A percentile compares a stretch with the other conserved stretches of the same genome.
These are phyloP conservation scores for Aptenodytes forsteri DNA, from an alignment of 2,113 vertebrate species.

Conservation along the genomic window DNA sequence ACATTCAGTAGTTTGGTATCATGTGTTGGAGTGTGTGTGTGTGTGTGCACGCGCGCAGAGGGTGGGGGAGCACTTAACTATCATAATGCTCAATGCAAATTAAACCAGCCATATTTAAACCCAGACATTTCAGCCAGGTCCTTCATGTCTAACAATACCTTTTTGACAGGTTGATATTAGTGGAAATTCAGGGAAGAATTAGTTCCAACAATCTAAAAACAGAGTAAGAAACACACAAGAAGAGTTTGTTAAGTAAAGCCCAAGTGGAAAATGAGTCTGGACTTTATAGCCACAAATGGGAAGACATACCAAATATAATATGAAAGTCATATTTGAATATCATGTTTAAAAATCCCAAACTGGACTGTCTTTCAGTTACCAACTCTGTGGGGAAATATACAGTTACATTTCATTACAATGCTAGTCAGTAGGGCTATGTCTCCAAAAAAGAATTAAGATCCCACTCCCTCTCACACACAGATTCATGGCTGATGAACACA, in stretches of 20 bases:
- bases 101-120: background rate
- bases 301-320: conserved; percentile 12
- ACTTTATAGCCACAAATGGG: background rate
- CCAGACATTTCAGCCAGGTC: background rate
- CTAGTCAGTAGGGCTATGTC: background rate
- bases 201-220: background rate
- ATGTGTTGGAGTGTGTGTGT: background rate
- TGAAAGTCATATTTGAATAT: conserved; percentile 42
- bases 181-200: background rate
- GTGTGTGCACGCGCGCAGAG: background rate
- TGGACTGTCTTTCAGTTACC: conserved; percentile 4
- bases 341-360: conserved; percentile 15
- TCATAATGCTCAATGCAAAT: background rate
- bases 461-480: background rate
- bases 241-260: background rate
- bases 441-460: background rate
- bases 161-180: background rate
- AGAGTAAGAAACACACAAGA: background rate
- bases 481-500: background rate
- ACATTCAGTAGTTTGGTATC: background rate
- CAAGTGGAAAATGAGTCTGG: background rate
- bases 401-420: conserved; percentile 24
- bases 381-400: background rate
- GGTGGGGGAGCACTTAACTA: background rate
- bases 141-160: background rate